These are phyloP conservation scores for Chironomus riparius DNA, from an alignment of 2,888 invertebrate genomes.

Conservation along the genomic window DNA sequence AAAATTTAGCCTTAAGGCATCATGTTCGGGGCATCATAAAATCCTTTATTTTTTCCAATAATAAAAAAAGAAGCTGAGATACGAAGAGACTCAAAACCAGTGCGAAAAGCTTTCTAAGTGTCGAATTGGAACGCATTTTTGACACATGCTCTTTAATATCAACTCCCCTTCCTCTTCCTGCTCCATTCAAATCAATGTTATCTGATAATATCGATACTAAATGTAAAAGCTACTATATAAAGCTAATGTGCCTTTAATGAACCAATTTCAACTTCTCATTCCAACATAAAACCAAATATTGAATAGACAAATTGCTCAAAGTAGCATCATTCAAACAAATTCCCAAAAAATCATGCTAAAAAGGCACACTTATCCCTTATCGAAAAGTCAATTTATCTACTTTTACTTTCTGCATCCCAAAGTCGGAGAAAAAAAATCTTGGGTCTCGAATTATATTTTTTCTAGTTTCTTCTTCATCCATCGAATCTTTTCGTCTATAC, in stretches of 20 bases:
- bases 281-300: too few relatives aligned
- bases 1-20: not conserved
- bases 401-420: not conserved
- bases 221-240: too few relatives aligned
- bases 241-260: too few relatives aligned
- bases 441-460: not conserved
- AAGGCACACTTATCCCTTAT: slow-evolving; percentile 6
- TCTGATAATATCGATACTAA: too few relatives aligned
- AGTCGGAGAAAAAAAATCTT: too few relatives aligned
- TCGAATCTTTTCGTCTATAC: not conserved
- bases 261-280: too few relatives aligned
- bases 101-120: too few relatives aligned
- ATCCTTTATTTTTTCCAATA: not conserved
- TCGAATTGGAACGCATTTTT: too few relatives aligned
- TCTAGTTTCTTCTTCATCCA: not conserved
- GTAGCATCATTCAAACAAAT: not conserved
- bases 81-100: not conserved
- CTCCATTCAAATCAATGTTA: too few relatives aligned
- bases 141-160: too few relatives aligned
- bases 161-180: too few relatives aligned
- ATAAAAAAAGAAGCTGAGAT: not conserved
- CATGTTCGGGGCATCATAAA: not conserved
- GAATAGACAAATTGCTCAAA: too few relatives aligned
- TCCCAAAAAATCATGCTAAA: not conserved
- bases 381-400: slow-evolving; percentile 22